Base-by-base conservation (phyloP, 2,113 vertebrate species). In the Sphaerodactylus townsendi region DNA sequence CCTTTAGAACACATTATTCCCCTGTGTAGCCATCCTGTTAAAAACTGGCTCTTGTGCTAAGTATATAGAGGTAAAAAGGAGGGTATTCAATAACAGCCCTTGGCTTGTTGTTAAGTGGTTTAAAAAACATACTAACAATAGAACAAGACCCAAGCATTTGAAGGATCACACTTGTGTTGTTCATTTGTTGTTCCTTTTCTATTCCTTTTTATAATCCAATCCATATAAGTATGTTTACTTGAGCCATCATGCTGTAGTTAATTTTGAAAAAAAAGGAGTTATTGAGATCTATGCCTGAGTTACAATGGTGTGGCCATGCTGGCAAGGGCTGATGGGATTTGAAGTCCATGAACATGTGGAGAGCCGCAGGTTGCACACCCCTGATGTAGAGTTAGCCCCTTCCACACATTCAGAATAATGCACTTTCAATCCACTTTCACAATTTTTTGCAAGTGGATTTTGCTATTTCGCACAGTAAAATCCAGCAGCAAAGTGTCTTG, bases 211-310 rank as follows among this genome's bases (percentile, higher is more conserved):
- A 91, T 93, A 93, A 91, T 86, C 72, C 80, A 93, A 93, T 91
- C 88, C 82, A 86, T 88, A 86, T 0, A 90, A 92, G 89, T 94
- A 91, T 90, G 92, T 92, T 94, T 92, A 93, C 91, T 92, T 88
- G 79, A 64, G 75, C 92, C 91, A 91, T 91, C 88, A 64, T 64
- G 15, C 33, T 56, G 74, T 25, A n/a, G 10, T 59, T 56, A 8
- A 21, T 41, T 44, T 77, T 14, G 19, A n/a, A 23, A 65, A n/a
- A 79, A 66, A 17, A 25, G 21, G 59, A 28, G 39, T 23, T 2
- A 4, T n/a, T 69, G 33, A 17, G 19, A n/a, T n/a, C 30, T 46
- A 37, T 56, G 25, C 44, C 7, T n/a, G n/a, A n/a, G n/a, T n/a
- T n/a, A n/a, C n/a, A n/a, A n/a, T n/a, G n/a, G n/a, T n/a, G n/a